Conservation (phyloP, 2,888 invertebrate species). For the Epirrhoe alternata region DNA sequence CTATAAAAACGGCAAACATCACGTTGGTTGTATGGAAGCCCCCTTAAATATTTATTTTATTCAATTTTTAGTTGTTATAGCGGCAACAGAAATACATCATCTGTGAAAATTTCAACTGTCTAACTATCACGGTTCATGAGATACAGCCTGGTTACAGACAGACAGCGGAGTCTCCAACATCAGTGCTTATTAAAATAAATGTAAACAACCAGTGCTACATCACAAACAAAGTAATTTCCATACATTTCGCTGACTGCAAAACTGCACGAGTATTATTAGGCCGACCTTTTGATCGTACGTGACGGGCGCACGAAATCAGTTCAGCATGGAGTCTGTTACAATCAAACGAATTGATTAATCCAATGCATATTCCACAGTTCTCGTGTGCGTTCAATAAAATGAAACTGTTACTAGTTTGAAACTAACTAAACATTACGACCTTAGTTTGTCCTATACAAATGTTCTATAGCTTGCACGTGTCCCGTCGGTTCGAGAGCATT, state of each 20-base stretch:
- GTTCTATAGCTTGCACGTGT: constrained; percentile 51
- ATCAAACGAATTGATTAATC: constrained; percentile 11
- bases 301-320: constrained; percentile 26
- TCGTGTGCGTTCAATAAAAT: constrained; percentile 43
- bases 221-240: constrained; percentile 4
- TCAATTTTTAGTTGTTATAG: too few species aligned
- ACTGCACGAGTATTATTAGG: constrained; percentile 28
- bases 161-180: too few species aligned
- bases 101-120: too few species aligned
- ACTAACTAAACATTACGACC: constrained; percentile 46
- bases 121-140: too few species aligned
- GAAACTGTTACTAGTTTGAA: constrained; percentile 41
- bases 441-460: constrained; percentile 44
- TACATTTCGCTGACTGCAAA: constrained; percentile 9
- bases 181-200: not conserved
- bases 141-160: too few species aligned
- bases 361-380: constrained; percentile 8
- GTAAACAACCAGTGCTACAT: not conserved
- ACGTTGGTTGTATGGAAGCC: too few species aligned
- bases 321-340: constrained; percentile 17
- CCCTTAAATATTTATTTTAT: too few species aligned
- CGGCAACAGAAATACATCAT: too few species aligned
- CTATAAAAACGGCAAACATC: too few species aligned
- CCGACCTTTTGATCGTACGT: constrained; percentile 30
- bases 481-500: constrained; percentile 41